Evolutionary conservation across 2,888 invertebrate genomes (phyloP).

Genomic region (Adelognathus sp.): DNA sequence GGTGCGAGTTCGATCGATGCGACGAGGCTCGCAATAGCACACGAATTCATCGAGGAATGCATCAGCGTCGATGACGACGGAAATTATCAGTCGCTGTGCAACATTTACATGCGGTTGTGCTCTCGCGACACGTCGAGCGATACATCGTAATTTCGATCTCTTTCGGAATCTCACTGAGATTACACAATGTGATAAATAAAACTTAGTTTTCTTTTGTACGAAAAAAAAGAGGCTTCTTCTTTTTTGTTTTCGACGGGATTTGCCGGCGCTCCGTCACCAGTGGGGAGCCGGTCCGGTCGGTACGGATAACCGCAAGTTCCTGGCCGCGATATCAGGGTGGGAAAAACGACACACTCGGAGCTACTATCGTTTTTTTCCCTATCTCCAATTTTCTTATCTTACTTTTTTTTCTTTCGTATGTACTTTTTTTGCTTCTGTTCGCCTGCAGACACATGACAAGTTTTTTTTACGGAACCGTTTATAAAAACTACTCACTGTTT

Average conservation of each 20-base stretch:
- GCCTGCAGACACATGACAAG: slow-evolving; percentile 41
- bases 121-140: neutral
- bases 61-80: slow-evolving; percentile 34
- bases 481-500: slow-evolving; percentile 5
- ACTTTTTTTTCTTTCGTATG: slow-evolving; percentile 51
- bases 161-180: neutral
- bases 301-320: slow-evolving; percentile 49
- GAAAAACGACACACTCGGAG: slow-evolving; percentile 45
- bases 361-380: slow-evolving; percentile 44
- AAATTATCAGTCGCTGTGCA: slow-evolving; percentile 23
- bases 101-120: slow-evolving; percentile 36
- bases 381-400: slow-evolving; percentile 53
- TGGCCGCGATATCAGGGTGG: slow-evolving; percentile 40
- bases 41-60: slow-evolving; percentile 55
- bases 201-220: neutral
- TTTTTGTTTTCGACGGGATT: neutral
- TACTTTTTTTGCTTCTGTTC: slow-evolving; percentile 17
- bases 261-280: neutral
- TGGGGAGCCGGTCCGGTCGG: neutral
- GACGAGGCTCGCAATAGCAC: slow-evolving; percentile 24
- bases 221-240: neutral
- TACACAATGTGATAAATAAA: neutral
- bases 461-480: slow-evolving; percentile 9
- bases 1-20: neutral
- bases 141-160: neutral